Percentiles rank a stretch among this genome's conserved stretches.
phyloP scores from a whole-genome alignment of 1,140 invertebrate species.

The Doryteuthis pealeii region DNA sequence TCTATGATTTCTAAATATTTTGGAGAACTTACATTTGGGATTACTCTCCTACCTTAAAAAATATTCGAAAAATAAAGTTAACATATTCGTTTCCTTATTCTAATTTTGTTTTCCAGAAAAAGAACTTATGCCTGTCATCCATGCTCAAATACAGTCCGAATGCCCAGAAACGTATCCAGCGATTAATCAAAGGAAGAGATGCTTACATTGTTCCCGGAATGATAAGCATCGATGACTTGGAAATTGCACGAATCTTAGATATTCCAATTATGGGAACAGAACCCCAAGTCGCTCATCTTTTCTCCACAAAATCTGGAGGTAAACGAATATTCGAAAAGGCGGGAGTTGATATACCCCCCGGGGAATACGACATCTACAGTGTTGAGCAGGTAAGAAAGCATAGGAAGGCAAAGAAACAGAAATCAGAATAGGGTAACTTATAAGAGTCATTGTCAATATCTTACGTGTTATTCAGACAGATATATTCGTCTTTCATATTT shows the following conservation, averaged over 20 bases:
- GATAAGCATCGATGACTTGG: conserved; percentile 57
- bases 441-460: too few species aligned
- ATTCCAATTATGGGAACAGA: conserved; percentile 57
- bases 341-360: conserved; percentile 52
- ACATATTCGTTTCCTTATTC: too few species aligned
- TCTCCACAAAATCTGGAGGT: conserved; percentile 59
- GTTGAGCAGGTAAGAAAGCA: conserved; percentile 48
- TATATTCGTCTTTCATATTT: too few species aligned
- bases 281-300: conserved; percentile 56
- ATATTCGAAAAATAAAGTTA: too few species aligned
- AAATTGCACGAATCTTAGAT: conserved; percentile 52
- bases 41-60: too few species aligned
- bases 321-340: conserved; percentile 59
- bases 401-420: too few species aligned
- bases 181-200: conserved; percentile 55
- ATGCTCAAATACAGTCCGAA: conserved; percentile 58
- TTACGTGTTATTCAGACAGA: too few species aligned
- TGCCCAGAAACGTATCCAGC: conserved; percentile 52
- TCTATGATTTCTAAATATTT: too few species aligned
- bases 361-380: conserved; percentile 59
- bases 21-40: too few species aligned
- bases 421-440: too few species aligned
- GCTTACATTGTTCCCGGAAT: conserved; percentile 58
- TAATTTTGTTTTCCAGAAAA: conserved; percentile 52
- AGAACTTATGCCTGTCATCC: conserved; percentile 59